A percentile compares a stretch with the other conserved stretches of the same genome.
phyloP scores from a whole-genome alignment of 2,888 invertebrate genomes.

The Frankliniella fusca region DNA sequence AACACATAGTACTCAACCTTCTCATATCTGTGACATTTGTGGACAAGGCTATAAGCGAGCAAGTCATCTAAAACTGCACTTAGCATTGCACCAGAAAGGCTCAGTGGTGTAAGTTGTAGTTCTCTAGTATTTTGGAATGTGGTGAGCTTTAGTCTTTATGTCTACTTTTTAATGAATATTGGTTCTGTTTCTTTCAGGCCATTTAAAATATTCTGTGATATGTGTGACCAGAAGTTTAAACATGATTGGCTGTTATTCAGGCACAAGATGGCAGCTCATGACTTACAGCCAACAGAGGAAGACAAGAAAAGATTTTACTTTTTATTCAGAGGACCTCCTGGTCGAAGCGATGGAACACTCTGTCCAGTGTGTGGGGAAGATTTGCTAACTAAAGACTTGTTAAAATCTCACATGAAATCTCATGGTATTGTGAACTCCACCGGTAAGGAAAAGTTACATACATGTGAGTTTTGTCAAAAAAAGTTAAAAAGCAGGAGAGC shows the following conservation, averaged over 20 bases:
- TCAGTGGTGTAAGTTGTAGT: too few relatives aligned
- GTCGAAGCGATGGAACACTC: not conserved
- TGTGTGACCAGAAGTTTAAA: not conserved
- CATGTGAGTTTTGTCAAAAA: not conserved
- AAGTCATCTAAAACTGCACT: not conserved
- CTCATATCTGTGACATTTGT: not conserved
- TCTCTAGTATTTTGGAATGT: not conserved
- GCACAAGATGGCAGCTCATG: too few relatives aligned
- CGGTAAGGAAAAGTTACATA: too few relatives aligned
- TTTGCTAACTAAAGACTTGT: not conserved
- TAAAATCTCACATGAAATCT: not conserved
- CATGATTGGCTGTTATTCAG: too few relatives aligned
- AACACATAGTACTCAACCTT: not conserved
- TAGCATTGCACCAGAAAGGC: not conserved
- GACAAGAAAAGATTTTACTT: too few relatives aligned
- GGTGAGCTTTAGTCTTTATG: not conserved
- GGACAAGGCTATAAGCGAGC: not conserved
- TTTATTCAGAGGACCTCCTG: too few relatives aligned
- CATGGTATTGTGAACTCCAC: not conserved
- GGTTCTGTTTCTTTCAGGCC: not conserved
- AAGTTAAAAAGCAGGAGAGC: not conserved
- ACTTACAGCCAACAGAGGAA: too few relatives aligned
- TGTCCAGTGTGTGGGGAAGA: not conserved
- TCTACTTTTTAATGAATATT: not conserved
- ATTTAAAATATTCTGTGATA: not conserved